Percentiles rank a stretch among this genome's conserved stretches.
These are phyloP conservation scores for Craseonycteris thonglongyai DNA, from an alignment of 2,113 vertebrate species.

Conservation along the genomic window DNA sequence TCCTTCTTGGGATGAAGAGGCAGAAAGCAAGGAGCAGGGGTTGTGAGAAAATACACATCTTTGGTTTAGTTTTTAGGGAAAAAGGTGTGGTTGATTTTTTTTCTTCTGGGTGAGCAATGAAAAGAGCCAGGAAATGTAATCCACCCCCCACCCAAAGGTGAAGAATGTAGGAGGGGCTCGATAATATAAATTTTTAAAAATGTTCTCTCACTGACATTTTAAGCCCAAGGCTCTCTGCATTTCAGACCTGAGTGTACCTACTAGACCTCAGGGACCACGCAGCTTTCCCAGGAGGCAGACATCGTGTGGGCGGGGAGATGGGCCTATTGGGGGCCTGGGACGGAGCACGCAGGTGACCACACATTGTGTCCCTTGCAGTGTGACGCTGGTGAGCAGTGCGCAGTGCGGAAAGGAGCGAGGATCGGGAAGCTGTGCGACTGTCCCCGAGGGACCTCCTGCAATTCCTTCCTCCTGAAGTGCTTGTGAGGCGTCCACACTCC, in stretches of 20 bases:
- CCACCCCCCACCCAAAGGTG: fast-evolving
- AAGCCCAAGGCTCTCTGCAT: background rate
- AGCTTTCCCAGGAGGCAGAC: background rate
- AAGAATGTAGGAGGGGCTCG: background rate
- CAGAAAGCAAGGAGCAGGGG: background rate
- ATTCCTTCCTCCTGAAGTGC: constrained; percentile 86
- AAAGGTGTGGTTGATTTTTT: background rate
- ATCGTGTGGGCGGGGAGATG: background rate
- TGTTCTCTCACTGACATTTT: background rate
- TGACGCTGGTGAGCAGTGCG: constrained; percentile 84
- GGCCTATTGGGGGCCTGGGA: background rate
- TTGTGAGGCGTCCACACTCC: constrained; percentile 70
- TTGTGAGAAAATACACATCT: background rate
- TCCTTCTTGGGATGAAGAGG: background rate
- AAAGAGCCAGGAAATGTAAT: background rate
- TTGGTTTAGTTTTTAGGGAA: background rate
- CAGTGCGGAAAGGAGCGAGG: constrained; percentile 83
- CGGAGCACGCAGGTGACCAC: background rate
- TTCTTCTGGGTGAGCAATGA: background rate
- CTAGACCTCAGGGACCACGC: background rate
- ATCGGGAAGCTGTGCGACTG: constrained; percentile 88
- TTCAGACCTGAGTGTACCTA: background rate
- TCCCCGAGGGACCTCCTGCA: constrained; percentile 84
- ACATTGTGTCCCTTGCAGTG: constrained; percentile 73
- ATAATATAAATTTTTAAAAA: background rate